A percentile compares a stretch with the other conserved stretches of the same genome.
Conservation (phyloP, 2,113 vertebrate genomes). For the Camelus dromedarius region DNA sequence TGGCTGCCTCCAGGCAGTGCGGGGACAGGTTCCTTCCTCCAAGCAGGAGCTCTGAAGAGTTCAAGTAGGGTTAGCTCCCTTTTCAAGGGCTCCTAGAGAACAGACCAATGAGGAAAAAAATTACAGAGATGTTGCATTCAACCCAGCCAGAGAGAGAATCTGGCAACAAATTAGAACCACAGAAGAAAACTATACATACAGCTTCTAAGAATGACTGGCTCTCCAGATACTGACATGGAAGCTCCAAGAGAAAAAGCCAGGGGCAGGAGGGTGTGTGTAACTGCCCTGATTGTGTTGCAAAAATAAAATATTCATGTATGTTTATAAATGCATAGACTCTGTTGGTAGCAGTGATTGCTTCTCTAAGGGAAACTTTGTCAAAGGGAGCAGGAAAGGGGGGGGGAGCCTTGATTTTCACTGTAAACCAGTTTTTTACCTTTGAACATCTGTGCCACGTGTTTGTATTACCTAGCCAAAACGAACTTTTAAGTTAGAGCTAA, state of each 20-base stretch:
- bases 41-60: background rate
- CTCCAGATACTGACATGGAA: background rate
- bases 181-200: conserved; percentile 30
- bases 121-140: conserved; percentile 4
- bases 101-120: background rate
- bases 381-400: background rate
- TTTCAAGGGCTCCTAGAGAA: conserved; percentile 38
- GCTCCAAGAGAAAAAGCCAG: background rate
- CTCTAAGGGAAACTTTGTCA: background rate
- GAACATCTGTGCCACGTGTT: background rate
- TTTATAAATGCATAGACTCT: conserved; percentile 16
- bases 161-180: conserved; percentile 26
- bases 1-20: background rate
- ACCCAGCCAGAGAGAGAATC: conserved; percentile 23
- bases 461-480: background rate
- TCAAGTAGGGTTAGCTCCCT: background rate
- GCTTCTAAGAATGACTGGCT: background rate
- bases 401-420: background rate
- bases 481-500: background rate
- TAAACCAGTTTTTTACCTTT: background rate
- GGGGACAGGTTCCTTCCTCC: background rate
- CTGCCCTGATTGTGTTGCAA: background rate
- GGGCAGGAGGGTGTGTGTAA: background rate
- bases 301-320: background rate
- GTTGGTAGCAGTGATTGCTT: background rate